Conservation (phyloP, 2,888 invertebrate species). For the Ophion slaviceki region DNA sequence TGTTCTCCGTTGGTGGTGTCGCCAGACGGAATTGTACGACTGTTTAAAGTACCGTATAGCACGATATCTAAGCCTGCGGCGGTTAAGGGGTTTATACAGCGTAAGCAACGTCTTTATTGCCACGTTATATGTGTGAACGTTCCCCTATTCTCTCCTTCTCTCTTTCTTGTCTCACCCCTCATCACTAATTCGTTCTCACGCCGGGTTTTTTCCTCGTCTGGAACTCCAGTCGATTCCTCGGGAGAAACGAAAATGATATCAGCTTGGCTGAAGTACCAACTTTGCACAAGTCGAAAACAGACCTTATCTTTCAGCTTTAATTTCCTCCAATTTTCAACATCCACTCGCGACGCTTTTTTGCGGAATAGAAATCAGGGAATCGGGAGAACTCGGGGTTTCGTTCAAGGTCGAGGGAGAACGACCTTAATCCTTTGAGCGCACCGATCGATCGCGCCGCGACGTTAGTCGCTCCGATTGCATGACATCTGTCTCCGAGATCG, state of each 20-base stretch:
- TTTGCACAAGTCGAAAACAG: not conserved
- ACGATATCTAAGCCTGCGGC: conserved; percentile 4
- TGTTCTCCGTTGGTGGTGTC: not conserved
- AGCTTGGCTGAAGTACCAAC: not conserved
- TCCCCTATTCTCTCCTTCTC: not conserved
- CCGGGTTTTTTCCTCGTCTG: not conserved
- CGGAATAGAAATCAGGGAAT: not conserved
- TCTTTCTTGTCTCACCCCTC: conserved; percentile 11
- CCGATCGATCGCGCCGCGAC: not conserved
- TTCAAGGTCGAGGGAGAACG: not conserved
- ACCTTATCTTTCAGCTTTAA: not conserved
- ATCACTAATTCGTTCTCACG: not conserved
- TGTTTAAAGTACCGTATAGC: conserved; percentile 13
- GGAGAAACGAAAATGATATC: not conserved
- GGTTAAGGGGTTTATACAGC: not conserved
- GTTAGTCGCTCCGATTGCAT: not conserved
- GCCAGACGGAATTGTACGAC: conserved; percentile 20
- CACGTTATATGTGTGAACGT: not conserved
- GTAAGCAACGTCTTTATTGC: conserved; percentile 2
- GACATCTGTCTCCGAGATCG: conserved; percentile 4
- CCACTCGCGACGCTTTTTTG: not conserved
- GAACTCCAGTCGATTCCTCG: not conserved
- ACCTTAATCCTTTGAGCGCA: not conserved
- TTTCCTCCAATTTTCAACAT: not conserved
- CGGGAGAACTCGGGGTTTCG: not conserved